Base-by-base conservation (phyloP, 2,797 vertebrate genomes). In the Gouania willdenowi region DNA sequence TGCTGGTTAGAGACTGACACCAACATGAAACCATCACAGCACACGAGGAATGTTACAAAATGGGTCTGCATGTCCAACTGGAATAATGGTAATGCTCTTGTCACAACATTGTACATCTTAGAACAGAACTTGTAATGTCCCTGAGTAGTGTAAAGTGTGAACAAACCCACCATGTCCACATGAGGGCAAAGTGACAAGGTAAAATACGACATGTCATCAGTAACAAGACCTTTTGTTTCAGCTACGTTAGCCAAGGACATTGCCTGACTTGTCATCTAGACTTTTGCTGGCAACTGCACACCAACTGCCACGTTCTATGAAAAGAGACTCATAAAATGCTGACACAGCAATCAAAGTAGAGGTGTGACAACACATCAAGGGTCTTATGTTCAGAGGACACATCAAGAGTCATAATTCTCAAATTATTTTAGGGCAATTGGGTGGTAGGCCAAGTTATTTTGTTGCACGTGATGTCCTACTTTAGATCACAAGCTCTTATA, bases 281-380 rank as follows among this genome's bases (percentile, higher is more conserved):
- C 22, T 49, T 32, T 25, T 26, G 24, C 42, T 49, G 51, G 53
- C 68, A 75, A 73, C 65, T 78, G 72, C 32, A 26, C 51, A 44
- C 36, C 73, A 77, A 62, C 65, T 76, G 74, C 51, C 51, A 51
- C 49, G 39, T 50, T 46, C 41, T 62, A 28, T 70, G 59, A 58
- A 70, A 78, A 66, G 65, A 82, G 41, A 53, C 53, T 65, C 71
- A 49, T 71, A 77, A 80, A 82, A 70, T 16, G 8, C 54, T 57
- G 62, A 57, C 65, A 74, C 50, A 51, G 46, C 61, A 74, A 70
- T 72, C 48, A 46, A 41, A 26, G 25, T 9, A 40, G 40, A 30
- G 35, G 61, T 51, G 47, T 6, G 49, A 53, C 53, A 68, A 51
- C 27, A 77, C 69, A 66, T 84, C 65, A 79, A 76, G 60, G 61